Conservation (phyloP, 2,888 invertebrate species). For the Caenorhabditis becei region DNA sequence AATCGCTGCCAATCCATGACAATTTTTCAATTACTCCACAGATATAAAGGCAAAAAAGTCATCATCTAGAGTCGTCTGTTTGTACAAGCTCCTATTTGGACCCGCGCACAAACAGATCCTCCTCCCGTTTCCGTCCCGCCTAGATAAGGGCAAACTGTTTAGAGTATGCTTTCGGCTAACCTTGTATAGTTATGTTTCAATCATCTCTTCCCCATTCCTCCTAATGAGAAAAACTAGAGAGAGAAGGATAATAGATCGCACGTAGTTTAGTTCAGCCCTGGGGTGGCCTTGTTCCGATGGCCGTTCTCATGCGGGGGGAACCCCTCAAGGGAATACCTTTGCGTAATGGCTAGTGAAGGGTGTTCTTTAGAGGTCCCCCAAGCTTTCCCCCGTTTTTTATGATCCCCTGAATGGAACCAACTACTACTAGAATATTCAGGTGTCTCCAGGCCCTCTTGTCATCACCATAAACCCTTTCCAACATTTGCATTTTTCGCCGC, state of each 20-base stretch:
- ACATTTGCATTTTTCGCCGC: conserved; percentile 21
- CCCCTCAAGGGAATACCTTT: too few species aligned
- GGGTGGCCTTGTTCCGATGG: conserved; percentile 40
- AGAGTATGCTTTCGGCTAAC: conserved; percentile 8
- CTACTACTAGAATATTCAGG: conserved; percentile 8
- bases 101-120: too few species aligned
- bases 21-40: neutral
- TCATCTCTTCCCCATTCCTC: too few species aligned
- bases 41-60: too few species aligned
- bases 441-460: conserved; percentile 3
- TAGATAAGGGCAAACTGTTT: conserved; percentile 22
- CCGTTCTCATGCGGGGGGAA: neutral
- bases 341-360: too few species aligned
- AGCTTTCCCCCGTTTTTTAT: too few species aligned
- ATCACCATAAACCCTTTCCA: conserved; percentile 40
- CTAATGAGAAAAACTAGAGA: too few species aligned
- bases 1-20: too few species aligned
- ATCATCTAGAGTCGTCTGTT: neutral
- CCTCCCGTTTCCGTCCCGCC: conserved; percentile 10
- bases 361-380: too few species aligned
- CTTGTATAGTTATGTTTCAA: neutral
- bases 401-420: too few species aligned
- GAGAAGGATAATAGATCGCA: conserved; percentile 34
- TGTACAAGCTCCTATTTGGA: conserved; percentile 55
- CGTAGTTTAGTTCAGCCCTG: conserved; percentile 7